A percentile compares a stretch with the other conserved stretches of the same genome.
phyloP scores from a whole-genome alignment of 2,888 invertebrate genomes.

The Eristalis arbustorum region DNA sequence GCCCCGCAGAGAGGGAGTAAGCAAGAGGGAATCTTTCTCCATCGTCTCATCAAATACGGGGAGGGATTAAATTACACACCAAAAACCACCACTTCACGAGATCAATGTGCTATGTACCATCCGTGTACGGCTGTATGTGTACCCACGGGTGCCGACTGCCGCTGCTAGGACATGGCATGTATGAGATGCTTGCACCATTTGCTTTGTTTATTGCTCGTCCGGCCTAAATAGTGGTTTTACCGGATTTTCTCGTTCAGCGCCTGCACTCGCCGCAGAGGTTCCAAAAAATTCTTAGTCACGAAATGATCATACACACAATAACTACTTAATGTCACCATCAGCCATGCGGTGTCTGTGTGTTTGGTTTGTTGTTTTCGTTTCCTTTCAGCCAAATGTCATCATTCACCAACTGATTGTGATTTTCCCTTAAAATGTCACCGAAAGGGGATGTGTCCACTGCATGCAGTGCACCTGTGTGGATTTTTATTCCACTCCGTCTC shows the following conservation, averaged over 20 bases:
- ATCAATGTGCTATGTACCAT: background rate
- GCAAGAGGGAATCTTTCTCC: constrained; percentile 49
- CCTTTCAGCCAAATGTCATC: background rate
- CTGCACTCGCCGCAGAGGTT: background rate
- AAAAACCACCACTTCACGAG: constrained; percentile 22
- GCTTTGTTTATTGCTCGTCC: constrained; percentile 57
- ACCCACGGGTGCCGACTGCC: background rate
- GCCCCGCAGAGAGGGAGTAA: background rate
- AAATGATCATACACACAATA: background rate
- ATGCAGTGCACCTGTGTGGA: constrained; percentile 45
- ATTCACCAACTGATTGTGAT: background rate
- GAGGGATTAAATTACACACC: constrained; percentile 53
- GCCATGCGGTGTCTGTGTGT: no score
- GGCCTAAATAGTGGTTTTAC: constrained; percentile 63
- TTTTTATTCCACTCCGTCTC: background rate
- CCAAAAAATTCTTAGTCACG: background rate
- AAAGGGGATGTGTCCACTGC: background rate
- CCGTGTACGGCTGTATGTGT: background rate
- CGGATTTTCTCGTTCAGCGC: constrained; percentile 59
- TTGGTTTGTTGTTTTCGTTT: background rate
- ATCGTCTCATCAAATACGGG: constrained; percentile 6
- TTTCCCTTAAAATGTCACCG: background rate
- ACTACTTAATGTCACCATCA: background rate
- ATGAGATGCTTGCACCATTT: constrained; percentile 22
- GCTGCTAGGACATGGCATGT: constrained; percentile 27